Percentiles rank a stretch among this genome's conserved stretches.
These are phyloP conservation scores for Drosophila robusta DNA, from an alignment of 2,888 invertebrate species.

Conservation along the genomic window DNA sequence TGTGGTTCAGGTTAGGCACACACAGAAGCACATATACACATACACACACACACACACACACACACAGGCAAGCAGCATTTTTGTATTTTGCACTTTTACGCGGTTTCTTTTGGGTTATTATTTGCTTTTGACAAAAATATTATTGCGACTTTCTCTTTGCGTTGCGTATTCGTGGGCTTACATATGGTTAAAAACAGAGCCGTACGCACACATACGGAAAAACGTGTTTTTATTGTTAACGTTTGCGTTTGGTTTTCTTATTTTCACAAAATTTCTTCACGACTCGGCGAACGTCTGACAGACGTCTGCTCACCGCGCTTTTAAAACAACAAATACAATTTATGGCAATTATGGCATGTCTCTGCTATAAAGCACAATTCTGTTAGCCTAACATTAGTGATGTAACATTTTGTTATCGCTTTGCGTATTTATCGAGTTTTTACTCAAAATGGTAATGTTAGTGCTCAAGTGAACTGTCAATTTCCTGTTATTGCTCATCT, in stretches of 20 bases:
- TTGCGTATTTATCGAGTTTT: constrained; percentile 15
- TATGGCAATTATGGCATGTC: constrained; percentile 39
- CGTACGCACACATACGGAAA: constrained; percentile 6
- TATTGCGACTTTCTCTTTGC: constrained; percentile 58
- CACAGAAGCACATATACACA: background rate
- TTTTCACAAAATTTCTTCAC: constrained; percentile 58
- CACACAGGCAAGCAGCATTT: constrained; percentile 4
- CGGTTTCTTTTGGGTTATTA: constrained; percentile 51
- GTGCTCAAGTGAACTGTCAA: constrained; percentile 20
- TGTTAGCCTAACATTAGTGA: constrained; percentile 34
- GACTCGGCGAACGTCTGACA: constrained; percentile 40
- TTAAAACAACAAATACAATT: constrained; percentile 60
- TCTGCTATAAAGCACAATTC: constrained; percentile 41
- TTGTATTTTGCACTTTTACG: constrained; percentile 57
- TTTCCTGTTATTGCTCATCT: constrained; percentile 11
- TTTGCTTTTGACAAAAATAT: constrained; percentile 28
- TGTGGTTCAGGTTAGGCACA: constrained; percentile 23
- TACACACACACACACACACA: constrained; percentile 14
- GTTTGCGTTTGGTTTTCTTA: constrained; percentile 23
- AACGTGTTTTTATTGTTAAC: constrained; percentile 41
- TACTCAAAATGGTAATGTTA: constrained; percentile 43
- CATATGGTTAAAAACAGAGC: constrained; percentile 15
- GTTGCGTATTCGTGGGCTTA: constrained; percentile 57
- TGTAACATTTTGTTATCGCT: constrained; percentile 40
- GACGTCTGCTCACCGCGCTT: constrained; percentile 63